phyloP scores from a whole-genome alignment of 2,797 vertebrate genomes.

The Eleutherodactylus coqui region DNA sequence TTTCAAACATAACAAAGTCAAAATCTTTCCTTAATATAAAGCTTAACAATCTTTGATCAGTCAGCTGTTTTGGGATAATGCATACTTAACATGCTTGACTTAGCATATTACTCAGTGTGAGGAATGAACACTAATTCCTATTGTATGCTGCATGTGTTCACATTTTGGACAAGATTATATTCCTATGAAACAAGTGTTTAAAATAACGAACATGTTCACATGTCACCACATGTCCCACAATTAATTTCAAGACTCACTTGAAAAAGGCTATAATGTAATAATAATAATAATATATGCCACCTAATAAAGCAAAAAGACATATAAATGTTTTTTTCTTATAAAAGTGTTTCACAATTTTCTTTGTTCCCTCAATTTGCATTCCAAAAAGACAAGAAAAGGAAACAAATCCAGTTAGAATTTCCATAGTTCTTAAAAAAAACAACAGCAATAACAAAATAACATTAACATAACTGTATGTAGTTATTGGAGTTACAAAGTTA shows the following conservation, averaged over 20 bases:
- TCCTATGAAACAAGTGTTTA: background rate
- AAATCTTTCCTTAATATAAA: background rate
- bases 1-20: background rate
- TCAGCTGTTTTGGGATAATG: background rate
- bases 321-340: too few species aligned
- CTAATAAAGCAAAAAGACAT: too few species aligned
- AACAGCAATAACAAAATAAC: too few species aligned
- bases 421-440: too few species aligned
- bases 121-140: background rate
- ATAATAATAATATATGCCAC: background rate
- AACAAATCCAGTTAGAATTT: too few species aligned
- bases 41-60: background rate
- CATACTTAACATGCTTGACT: constrained; percentile 2
- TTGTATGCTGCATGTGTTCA: background rate
- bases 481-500: too few species aligned
- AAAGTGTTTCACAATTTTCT: too few species aligned
- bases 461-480: too few species aligned
- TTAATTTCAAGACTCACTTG: constrained; percentile 8
- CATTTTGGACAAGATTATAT: background rate
- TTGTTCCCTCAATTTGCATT: too few species aligned
- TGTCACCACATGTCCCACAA: background rate
- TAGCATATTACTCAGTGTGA: background rate
- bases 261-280: background rate
- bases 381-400: too few species aligned
- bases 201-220: background rate